phyloP scores from a whole-genome alignment of 2,888 invertebrate species.

The Drosophila niveifrons region DNA sequence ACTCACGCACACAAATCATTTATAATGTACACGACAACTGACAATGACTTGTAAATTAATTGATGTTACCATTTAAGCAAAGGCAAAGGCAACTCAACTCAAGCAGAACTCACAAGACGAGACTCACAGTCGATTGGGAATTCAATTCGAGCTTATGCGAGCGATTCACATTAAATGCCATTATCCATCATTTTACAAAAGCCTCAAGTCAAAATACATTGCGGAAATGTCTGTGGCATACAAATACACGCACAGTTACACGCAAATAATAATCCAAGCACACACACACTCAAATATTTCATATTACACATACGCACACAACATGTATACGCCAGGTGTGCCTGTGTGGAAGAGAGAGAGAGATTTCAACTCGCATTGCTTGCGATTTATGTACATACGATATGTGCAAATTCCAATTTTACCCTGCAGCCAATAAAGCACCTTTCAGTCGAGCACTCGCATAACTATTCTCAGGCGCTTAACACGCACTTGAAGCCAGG shows the following conservation, averaged over 20 bases:
- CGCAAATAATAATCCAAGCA: conserved; percentile 2
- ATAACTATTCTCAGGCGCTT: conserved; percentile 6
- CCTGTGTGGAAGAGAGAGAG: not conserved
- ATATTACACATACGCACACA: not conserved
- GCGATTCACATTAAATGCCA: conserved; percentile 68
- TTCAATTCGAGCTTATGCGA: conserved; percentile 49
- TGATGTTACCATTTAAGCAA: conserved; percentile 72
- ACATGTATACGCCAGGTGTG: conserved; percentile 16
- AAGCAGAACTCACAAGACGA: conserved; percentile 8
- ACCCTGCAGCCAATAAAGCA: conserved; percentile 16
- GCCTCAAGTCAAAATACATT: conserved; percentile 74
- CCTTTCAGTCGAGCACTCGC: conserved; percentile 9
- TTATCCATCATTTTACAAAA: conserved; percentile 72
- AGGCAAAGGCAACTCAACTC: conserved; percentile 14
- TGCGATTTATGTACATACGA: conserved; percentile 6
- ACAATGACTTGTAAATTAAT: conserved; percentile 79
- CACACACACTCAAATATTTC: not conserved
- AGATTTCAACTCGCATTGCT: conserved; percentile 1
- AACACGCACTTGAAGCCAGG: conserved; percentile 1
- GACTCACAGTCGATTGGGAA: conserved; percentile 31
- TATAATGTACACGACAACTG: conserved; percentile 75
- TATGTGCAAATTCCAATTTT: conserved; percentile 19
- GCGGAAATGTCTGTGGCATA: conserved; percentile 63
- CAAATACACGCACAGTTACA: conserved; percentile 19
- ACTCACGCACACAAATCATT: conserved; percentile 73